Evolutionary conservation across 2,113 vertebrate genomes (phyloP).

Genomic region (Ptilonorhynchus violaceus): DNA sequence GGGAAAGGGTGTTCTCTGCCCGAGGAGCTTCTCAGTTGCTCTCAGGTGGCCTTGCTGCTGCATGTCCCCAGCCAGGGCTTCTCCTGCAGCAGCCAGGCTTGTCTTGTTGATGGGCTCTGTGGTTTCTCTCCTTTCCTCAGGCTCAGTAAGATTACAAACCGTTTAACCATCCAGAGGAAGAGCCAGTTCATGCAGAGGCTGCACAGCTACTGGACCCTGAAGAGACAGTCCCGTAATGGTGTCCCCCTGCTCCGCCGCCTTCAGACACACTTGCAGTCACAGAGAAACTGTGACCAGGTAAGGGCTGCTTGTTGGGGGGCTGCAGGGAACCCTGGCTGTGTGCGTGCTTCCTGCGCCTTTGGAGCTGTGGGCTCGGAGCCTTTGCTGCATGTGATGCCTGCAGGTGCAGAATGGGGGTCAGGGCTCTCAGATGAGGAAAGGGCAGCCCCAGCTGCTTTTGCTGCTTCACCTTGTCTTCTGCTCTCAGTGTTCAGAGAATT

Average conservation of each 20-base stretch:
- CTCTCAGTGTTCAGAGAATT: background rate
- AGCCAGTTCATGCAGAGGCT: slow-evolving; percentile 99
- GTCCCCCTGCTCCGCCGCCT: slow-evolving; percentile 94
- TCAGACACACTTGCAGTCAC: slow-evolving; percentile 96
- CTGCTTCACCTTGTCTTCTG: background rate
- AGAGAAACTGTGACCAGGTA: slow-evolving; percentile 89
- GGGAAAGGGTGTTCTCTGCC: background rate
- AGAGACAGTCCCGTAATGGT: slow-evolving; percentile 95
- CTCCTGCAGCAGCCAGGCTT: background rate
- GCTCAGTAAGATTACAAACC: slow-evolving; percentile 96
- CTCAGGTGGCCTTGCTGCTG: background rate
- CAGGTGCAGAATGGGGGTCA: background rate
- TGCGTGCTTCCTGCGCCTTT: background rate
- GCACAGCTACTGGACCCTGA: slow-evolving; percentile 98
- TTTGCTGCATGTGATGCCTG: background rate
- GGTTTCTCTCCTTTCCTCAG: slow-evolving; percentile 66
- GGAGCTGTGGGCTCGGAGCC: background rate
- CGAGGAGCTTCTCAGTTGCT: background rate
- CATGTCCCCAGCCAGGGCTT: background rate
- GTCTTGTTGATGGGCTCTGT: background rate
- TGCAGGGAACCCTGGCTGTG: background rate
- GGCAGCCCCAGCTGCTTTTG: slow-evolving; percentile 2
- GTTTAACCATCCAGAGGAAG: slow-evolving; percentile 93
- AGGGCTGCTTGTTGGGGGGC: background rate
- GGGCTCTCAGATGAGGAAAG: background rate